Conservation (phyloP, 2,113 vertebrate genomes). For the Ceyx cyanopectus region DNA sequence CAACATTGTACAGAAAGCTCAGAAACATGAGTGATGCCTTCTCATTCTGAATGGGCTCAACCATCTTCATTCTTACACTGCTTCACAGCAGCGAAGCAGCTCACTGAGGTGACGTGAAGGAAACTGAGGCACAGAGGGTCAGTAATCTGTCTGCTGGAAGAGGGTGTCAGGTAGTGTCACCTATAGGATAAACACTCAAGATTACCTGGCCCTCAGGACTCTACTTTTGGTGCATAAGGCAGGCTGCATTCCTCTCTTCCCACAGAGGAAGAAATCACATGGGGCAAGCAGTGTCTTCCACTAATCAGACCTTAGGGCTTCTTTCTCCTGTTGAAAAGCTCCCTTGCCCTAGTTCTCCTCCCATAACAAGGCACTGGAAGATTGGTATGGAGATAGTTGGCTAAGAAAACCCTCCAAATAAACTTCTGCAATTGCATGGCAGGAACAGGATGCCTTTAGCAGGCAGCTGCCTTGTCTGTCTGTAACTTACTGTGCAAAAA, state of each 20-base stretch:
- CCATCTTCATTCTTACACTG: neutral
- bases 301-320: neutral
- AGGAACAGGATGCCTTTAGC: conserved; percentile 30
- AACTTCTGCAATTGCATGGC: neutral
- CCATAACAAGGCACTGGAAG: conserved; percentile 1
- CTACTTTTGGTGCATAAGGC: neutral
- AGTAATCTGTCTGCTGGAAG: neutral
- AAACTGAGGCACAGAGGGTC: neutral
- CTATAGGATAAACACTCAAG: neutral
- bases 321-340: conserved; percentile 11
- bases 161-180: neutral
- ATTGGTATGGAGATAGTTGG: conserved; percentile 35
- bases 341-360: conserved; percentile 32
- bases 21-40: neutral
- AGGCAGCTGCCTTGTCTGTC: conserved; percentile 50
- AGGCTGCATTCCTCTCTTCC: conserved; percentile 31
- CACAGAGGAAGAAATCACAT: conserved; percentile 4
- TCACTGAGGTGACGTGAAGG: neutral
- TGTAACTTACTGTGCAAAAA: conserved; percentile 20
- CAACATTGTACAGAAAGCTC: neutral
- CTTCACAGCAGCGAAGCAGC: neutral
- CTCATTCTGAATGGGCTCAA: neutral
- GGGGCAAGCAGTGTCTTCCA: neutral
- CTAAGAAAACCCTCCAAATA: conserved; percentile 35
- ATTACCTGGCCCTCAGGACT: conserved; percentile 45